Percentiles rank a stretch among this genome's conserved stretches.
phyloP scores from a whole-genome alignment of 2,797 vertebrate genomes.

The Myiotriccus ornatus region DNA sequence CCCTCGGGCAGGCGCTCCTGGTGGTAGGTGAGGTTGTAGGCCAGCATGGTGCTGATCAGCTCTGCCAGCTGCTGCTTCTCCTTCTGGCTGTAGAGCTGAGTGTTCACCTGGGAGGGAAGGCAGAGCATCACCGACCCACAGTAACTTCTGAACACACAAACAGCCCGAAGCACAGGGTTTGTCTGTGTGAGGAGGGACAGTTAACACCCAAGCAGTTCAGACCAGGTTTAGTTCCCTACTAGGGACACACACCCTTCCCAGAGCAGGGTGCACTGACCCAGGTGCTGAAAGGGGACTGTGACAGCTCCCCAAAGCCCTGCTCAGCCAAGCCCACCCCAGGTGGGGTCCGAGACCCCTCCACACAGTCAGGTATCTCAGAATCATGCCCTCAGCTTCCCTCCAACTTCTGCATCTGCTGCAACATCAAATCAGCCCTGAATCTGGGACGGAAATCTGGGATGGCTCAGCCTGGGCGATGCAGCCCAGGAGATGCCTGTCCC shows the following conservation, averaged over 20 bases:
- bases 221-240: background rate
- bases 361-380: accelerated
- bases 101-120: slow-evolving; percentile 85
- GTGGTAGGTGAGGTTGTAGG: slow-evolving; percentile 93
- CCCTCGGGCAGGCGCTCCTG: slow-evolving; percentile 91
- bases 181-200: background rate
- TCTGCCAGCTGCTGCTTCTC: slow-evolving; percentile 91
- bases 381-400: accelerated
- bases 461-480: background rate
- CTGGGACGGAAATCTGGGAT: accelerated
- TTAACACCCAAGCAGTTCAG: accelerated
- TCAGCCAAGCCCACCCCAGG: background rate
- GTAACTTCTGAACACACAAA: background rate
- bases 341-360: background rate
- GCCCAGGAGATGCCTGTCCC: accelerated
- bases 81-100: slow-evolving; percentile 89
- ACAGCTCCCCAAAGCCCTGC: background rate
- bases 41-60: slow-evolving; percentile 90
- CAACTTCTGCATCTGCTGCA: background rate
- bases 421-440: accelerated
- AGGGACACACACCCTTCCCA: accelerated
- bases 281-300: background rate
- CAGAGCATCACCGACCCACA: background rate
- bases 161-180: accelerated
- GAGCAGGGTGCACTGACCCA: background rate